Evolutionary conservation across 2,888 invertebrate species (phyloP).

Genomic region (Epistrophella euchroma): DNA sequence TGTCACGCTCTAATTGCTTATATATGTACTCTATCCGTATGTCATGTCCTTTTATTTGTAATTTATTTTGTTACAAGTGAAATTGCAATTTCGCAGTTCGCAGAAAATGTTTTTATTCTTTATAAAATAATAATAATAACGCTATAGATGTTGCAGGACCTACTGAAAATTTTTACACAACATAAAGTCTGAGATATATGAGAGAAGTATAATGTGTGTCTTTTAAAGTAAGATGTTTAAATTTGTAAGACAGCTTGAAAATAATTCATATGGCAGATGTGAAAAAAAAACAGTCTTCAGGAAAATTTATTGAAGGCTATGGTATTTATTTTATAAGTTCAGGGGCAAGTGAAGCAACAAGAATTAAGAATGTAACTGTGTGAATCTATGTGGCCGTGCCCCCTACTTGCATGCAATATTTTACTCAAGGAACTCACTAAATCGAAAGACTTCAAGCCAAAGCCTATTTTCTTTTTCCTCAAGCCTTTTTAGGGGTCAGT

Average conservation of each 20-base stretch:
- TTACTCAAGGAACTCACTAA: too few relatives aligned
- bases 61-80: constrained; percentile 74
- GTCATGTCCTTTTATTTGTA: constrained; percentile 53
- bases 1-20: constrained; percentile 67
- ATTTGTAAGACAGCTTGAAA: constrained; percentile 6
- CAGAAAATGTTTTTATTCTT: constrained; percentile 44
- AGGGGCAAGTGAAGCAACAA: not conserved
- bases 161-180: constrained; percentile 57
- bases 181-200: constrained; percentile 54
- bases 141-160: not conserved
- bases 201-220: constrained; percentile 5
- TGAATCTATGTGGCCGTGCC: too few relatives aligned
- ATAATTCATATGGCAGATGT: constrained; percentile 24
- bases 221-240: constrained; percentile 28
- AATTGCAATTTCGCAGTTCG: constrained; percentile 61
- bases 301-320: not conserved
- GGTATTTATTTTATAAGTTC: constrained; percentile 1
- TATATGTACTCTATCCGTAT: not conserved
- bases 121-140: not conserved
- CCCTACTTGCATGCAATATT: too few relatives aligned
- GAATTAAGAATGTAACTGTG: too few relatives aligned
- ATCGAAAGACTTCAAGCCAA: too few relatives aligned
- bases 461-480: too few relatives aligned
- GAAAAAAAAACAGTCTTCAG: not conserved
- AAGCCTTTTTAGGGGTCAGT: too few relatives aligned